These are phyloP conservation scores for Electrophaes corylata DNA, from an alignment of 2,888 invertebrate species.

Conservation along the genomic window DNA sequence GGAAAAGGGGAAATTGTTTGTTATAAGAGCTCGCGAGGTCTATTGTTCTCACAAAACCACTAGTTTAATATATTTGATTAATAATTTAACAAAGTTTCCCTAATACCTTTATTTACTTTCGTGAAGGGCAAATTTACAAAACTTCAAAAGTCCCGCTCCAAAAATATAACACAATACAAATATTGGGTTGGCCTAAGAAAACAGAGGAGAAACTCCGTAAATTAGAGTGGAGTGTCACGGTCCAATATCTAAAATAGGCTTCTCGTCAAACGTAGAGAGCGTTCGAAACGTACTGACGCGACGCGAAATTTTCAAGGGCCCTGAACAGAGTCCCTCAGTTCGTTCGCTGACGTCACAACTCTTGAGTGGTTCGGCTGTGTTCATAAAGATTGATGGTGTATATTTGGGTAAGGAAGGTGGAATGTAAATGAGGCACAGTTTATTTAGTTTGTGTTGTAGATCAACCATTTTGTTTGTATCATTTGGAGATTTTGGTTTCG, in stretches of 20 bases:
- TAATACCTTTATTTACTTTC: neutral
- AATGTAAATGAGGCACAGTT: constrained; percentile 10
- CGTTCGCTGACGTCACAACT: constrained; percentile 60
- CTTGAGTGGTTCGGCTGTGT: constrained; percentile 44
- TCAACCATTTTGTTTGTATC: neutral
- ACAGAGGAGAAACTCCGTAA: constrained; percentile 22
- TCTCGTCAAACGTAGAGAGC: constrained; percentile 52
- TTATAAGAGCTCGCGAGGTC: no score
- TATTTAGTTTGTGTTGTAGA: neutral
- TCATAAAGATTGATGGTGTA: constrained; percentile 30
- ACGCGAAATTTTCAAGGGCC: constrained; percentile 60
- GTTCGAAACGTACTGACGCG: constrained; percentile 56
- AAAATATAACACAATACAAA: constrained; percentile 22
- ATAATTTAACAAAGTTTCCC: no score
- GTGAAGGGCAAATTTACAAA: neutral
- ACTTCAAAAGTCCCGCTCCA: neutral
- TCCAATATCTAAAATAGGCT: constrained; percentile 62
- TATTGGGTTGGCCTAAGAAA: constrained; percentile 11
- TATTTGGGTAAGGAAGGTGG: constrained; percentile 16
- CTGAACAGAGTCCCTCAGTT: constrained; percentile 50
- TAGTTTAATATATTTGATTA: no score
- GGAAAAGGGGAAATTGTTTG: no score
- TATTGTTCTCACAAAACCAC: no score
- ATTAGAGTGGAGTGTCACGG: constrained; percentile 42
- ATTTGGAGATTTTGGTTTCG: no score